A percentile compares a stretch with the other conserved stretches of the same genome.
phyloP scores from a whole-genome alignment of 2,113 vertebrate genomes.

The Sminthopsis crassicaudata region DNA sequence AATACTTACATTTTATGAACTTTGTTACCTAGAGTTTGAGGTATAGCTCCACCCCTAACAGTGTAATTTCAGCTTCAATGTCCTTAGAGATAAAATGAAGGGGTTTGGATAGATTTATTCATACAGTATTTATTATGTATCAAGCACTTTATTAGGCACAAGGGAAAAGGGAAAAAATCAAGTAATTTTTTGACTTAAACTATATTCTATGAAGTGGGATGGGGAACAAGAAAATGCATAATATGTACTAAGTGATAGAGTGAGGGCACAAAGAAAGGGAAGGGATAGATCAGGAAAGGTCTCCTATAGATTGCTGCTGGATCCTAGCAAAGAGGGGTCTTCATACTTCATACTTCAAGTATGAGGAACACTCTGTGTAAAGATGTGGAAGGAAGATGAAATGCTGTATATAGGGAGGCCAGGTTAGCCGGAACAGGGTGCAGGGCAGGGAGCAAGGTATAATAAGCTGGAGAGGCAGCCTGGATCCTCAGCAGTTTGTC shows the following conservation, averaged over 20 bases:
- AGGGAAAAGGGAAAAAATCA: slow-evolving; percentile 1
- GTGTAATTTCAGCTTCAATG: slow-evolving; percentile 6
- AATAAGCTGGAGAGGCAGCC: background rate
- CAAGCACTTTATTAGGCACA: background rate
- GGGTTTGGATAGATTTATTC: background rate
- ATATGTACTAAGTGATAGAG: background rate
- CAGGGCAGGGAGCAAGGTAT: background rate
- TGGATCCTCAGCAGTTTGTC: background rate
- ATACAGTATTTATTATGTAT: background rate
- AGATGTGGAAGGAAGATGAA: background rate
- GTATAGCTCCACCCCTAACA: background rate
- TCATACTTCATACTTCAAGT: background rate
- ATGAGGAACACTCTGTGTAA: background rate
- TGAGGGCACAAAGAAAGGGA: background rate
- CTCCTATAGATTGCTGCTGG: background rate
- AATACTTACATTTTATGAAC: background rate
- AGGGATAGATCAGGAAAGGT: background rate
- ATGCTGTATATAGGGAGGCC: background rate
- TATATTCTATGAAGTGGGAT: background rate
- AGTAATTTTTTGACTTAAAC: background rate
- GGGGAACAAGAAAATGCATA: background rate
- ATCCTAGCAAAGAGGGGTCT: background rate
- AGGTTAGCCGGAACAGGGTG: background rate
- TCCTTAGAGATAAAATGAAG: slow-evolving; percentile 11
- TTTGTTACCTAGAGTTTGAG: background rate